phyloP scores from a whole-genome alignment of 2,113 vertebrate genomes.

The Clinocottus analis region DNA sequence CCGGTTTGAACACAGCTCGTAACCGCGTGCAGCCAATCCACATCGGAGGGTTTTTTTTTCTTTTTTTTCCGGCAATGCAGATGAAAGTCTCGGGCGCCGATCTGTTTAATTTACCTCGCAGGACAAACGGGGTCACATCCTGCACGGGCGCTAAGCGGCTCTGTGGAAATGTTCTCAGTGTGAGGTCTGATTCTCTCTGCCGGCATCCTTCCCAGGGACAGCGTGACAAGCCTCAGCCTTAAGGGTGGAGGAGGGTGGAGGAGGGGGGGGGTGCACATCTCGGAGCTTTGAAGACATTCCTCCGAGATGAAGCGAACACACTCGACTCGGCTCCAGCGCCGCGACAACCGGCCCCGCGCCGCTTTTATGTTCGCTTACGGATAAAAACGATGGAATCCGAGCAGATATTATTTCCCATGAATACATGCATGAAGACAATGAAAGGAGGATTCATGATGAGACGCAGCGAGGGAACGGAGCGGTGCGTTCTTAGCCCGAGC shows the following conservation, averaged over 20 bases:
- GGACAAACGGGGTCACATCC: constrained; percentile 78
- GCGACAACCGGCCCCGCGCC: not conserved
- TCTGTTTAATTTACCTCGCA: constrained; percentile 58
- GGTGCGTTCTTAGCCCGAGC: not conserved
- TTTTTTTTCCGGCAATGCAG: constrained; percentile 24
- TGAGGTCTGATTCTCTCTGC: constrained; percentile 55
- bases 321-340: not conserved
- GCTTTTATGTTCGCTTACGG: constrained; percentile 34
- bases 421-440: constrained; percentile 29
- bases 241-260: not conserved
- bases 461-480: constrained; percentile 9
- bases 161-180: constrained; percentile 54
- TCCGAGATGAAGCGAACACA: constrained; percentile 21
- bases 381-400: constrained; percentile 10
- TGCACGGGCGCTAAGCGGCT: constrained; percentile 53
- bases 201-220: constrained; percentile 37
- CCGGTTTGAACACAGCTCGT: constrained; percentile 9
- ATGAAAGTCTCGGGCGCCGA: constrained; percentile 43
- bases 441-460: constrained; percentile 30
- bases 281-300: constrained; percentile 62
- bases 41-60: no score
- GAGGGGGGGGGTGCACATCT: constrained; percentile 9
- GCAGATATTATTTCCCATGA: constrained; percentile 30
- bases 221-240: constrained; percentile 55
- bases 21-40: constrained; percentile 17